A percentile compares a stretch with the other conserved stretches of the same genome.
Conservation (phyloP, 2,888 invertebrate species). For the Dasypogon diadema region DNA sequence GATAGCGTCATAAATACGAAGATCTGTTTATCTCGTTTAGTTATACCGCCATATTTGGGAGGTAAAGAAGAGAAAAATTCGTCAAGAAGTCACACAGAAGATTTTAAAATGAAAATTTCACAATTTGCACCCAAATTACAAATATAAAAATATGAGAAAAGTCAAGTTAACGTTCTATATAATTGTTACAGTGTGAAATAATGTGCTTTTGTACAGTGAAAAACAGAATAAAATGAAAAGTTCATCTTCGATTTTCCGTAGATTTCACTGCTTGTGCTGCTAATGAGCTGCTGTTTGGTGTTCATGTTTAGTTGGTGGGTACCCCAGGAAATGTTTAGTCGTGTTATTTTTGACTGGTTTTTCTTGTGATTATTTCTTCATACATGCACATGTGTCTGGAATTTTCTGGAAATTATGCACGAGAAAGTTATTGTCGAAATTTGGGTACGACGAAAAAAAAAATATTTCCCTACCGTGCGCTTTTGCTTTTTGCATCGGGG, state of each 20-base stretch:
- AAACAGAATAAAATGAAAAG: constrained; percentile 24
- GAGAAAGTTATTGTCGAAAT: neutral
- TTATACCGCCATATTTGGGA: constrained; percentile 56
- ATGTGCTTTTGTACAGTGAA: constrained; percentile 13
- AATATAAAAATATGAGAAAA: constrained; percentile 23
- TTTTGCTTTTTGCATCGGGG: neutral
- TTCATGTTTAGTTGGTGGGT: constrained; percentile 40
- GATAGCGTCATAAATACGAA: neutral
- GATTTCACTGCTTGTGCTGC: constrained; percentile 6
- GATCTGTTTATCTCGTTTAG: constrained; percentile 38
- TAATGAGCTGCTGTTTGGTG: neutral
- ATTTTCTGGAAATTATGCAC: constrained; percentile 2
- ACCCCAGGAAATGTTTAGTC: constrained; percentile 8
- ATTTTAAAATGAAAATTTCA: constrained; percentile 46
- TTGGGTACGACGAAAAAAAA: neutral
- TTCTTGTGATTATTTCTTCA: constrained; percentile 19
- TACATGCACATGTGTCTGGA: neutral
- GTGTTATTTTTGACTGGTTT: constrained; percentile 9
- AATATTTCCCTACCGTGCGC: neutral
- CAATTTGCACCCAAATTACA: constrained; percentile 20
- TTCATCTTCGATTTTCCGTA: constrained; percentile 8
- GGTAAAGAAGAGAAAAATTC: constrained; percentile 52
- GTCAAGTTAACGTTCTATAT: neutral
- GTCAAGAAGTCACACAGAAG: constrained; percentile 5
- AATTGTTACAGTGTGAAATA: constrained; percentile 16